phyloP scores from a whole-genome alignment of 2,113 vertebrate species.

The Amazona vittata region DNA sequence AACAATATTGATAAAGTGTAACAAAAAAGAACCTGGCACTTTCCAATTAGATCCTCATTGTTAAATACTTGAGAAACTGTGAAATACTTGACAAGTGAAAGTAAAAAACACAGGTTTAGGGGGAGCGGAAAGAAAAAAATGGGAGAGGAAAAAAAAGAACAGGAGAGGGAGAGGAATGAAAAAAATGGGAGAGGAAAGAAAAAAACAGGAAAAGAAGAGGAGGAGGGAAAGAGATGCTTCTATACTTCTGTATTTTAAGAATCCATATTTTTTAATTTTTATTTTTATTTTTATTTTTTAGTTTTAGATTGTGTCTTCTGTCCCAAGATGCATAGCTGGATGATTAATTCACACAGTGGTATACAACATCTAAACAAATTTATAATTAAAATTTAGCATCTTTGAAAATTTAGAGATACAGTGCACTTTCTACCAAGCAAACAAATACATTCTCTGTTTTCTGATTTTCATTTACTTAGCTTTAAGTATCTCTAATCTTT shows the following conservation, averaged over 20 bases:
- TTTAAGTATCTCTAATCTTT: neutral
- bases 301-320: neutral
- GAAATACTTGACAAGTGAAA: slow-evolving; percentile 44
- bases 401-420: neutral
- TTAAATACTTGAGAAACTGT: slow-evolving; percentile 56
- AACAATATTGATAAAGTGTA: slow-evolving; percentile 80
- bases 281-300: no score
- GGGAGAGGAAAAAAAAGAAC: neutral
- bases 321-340: neutral
- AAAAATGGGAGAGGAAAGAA: no score
- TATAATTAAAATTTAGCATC: neutral
- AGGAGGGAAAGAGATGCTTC: neutral
- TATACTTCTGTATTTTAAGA: neutral
- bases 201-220: neutral
- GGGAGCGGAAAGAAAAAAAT: neutral
- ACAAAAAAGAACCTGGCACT: slow-evolving; percentile 67
- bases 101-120: neutral
- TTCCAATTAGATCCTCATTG: slow-evolving; percentile 61
- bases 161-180: neutral
- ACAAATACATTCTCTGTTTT: neutral
- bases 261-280: neutral
- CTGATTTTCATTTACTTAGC: neutral
- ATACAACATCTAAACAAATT: neutral
- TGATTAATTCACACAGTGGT: neutral
- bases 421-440: neutral